These are phyloP conservation scores for Acheta domesticus DNA, from an alignment of 2,888 invertebrate species.

Conservation along the genomic window DNA sequence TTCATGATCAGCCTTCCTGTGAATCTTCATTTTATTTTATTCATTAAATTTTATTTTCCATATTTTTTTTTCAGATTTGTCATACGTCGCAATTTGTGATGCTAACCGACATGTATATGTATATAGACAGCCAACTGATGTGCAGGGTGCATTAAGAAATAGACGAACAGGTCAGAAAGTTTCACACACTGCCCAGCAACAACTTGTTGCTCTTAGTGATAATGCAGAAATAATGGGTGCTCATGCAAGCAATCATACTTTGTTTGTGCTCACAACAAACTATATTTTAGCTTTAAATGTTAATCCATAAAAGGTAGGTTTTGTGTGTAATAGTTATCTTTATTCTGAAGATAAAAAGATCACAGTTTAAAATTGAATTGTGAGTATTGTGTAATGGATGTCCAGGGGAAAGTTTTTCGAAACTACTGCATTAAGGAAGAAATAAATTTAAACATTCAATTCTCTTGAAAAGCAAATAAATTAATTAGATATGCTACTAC, in stretches of 20 bases:
- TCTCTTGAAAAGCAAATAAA: too few species aligned
- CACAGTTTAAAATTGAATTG: not conserved
- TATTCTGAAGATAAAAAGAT: not conserved
- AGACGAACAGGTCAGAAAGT: constrained; percentile 59
- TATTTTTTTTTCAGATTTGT: constrained; percentile 51
- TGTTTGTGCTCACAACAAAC: constrained; percentile 61
- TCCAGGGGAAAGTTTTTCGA: too few species aligned
- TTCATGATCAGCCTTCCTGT: not conserved
- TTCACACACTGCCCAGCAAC: constrained; percentile 69
- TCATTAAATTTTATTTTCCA: not conserved
- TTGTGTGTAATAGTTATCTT: not conserved
- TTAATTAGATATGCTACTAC: too few species aligned
- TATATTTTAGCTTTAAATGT: constrained; percentile 42
- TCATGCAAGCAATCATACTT: constrained; percentile 60
- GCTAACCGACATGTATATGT: constrained; percentile 70
- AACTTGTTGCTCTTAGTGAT: constrained; percentile 66
- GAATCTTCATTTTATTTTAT: constrained; percentile 18
- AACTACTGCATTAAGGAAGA: too few species aligned
- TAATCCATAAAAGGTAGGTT: constrained; percentile 22
- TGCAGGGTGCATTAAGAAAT: constrained; percentile 63
- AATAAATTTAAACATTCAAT: too few species aligned
- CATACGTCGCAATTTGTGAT: constrained; percentile 73
- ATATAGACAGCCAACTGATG: constrained; percentile 60
- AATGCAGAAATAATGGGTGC: constrained; percentile 70
- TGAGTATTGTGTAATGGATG: too few species aligned